Base-by-base conservation (phyloP, 2,888 invertebrate genomes). In the Zelleria hepariella region DNA sequence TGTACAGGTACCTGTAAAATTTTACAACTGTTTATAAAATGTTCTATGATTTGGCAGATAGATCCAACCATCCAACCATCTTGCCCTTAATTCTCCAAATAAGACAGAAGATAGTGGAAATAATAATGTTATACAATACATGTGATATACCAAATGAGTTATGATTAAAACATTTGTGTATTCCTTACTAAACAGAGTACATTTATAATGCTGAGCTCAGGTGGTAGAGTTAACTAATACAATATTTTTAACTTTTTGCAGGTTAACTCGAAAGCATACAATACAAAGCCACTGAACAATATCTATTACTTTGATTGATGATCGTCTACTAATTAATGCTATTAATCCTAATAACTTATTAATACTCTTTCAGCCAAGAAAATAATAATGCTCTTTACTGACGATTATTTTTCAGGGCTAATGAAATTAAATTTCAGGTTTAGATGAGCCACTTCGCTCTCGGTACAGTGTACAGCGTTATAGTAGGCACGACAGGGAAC, bases 401-500 rank as follows among this genome's bases (percentile, higher is more conserved):
- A 58, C 64, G 68, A 79, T 83, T 82, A 76, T 82, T 86, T 58
- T 86, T 85, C 86, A 86, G 86, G 75, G 75, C 73, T 85, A 82
- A 84, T 66, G 63, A 74, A 42, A 80, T 82, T 72, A 80, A 77
- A 76, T 86, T 86, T 83, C 86, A 86, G 86, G 86, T 75, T n/a
- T 70, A 47, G 49, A 57, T 27, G 20, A 54, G 15, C 27, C 10
- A 42, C 32, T 15, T 42, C 32, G 32, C 32, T 42, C 32, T 42
- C 32, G 15, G 32, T 42, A 42, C 32, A 15, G n/a, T n/a, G n/a
- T n/a, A n/a, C n/a, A n/a, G n/a, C n/a, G n/a, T n/a, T n/a, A n/a
- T n/a, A n/a, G 15, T 42, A 42, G 32, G 32, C 32, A 15, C 10
- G 15, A 15, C 32, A 42, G 32, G 32, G 15, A 15, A 42, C 15